These are phyloP conservation scores for Rhopalosiphum maidis DNA, from an alignment of 1,140 invertebrate genomes.

Conservation along the genomic window DNA sequence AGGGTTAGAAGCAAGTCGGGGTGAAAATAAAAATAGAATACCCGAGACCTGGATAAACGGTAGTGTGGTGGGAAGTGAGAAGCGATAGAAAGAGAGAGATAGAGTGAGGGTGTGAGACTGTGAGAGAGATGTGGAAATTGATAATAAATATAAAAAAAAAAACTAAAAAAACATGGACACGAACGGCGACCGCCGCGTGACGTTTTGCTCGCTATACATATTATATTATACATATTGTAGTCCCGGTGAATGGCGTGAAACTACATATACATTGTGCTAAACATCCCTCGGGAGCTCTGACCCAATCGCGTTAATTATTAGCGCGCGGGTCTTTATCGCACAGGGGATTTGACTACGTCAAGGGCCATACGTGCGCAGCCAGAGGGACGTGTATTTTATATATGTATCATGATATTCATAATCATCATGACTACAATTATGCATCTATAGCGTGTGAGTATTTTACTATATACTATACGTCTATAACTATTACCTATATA, in stretches of 20 bases:
- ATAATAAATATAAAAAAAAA: conserved; percentile 37
- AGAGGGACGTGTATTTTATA: not conserved
- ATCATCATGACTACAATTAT: conserved; percentile 28
- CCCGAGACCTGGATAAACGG: not conserved
- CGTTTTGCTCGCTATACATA: not conserved
- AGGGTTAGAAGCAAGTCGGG: conserved; percentile 3
- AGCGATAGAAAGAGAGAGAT: not conserved
- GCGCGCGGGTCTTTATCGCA: conserved; percentile 47
- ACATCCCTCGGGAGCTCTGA: conserved; percentile 51
- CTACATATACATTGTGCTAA: conserved; percentile 38
- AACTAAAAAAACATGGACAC: conserved; percentile 18
- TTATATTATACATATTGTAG: conserved; percentile 5
- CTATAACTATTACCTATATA: not conserved
- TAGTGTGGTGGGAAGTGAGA: not conserved
- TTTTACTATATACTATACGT: not conserved
- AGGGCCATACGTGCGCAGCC: not conserved
- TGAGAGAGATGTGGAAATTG: conserved; percentile 24
- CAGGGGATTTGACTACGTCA: conserved; percentile 36
- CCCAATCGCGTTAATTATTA: conserved; percentile 57
- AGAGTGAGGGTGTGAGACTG: not conserved
- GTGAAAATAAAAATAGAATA: not conserved
- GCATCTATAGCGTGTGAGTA: not conserved
- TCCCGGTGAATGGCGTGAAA: conserved; percentile 51
- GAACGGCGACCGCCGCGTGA: not conserved
- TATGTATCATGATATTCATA: conserved; percentile 25